Base-by-base conservation (phyloP, 2,888 invertebrate genomes). In the Danaus chrysippus region DNA sequence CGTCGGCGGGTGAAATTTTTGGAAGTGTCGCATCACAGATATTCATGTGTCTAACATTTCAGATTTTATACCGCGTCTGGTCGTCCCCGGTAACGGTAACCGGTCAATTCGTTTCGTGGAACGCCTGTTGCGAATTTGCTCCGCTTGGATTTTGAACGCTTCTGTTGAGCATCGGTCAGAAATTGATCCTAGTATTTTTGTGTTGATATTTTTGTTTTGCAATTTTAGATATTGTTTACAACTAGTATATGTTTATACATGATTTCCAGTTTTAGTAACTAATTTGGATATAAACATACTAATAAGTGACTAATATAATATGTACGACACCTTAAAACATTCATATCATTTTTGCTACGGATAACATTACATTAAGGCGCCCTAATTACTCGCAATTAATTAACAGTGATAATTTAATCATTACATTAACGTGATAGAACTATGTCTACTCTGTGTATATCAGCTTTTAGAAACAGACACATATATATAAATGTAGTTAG, bases 41-140 rank as follows among this genome's bases (percentile, higher is more conserved):
- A 68, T 71, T 68, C 69, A 60, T 64, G 67, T 71, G 58, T 69
- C 63, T 56, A 68, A 46, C 66, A 70, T 71, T 72, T 69, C 66
- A 63, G 62, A 65, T 70, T 71, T 71, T 75, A 71, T 71, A 73
- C 66, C 63, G 64, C 73, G 54, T 54, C 17, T 34, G 34, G 3
- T 34, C 19, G 41, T n/a, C n/a, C 34, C 60, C 69, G 70, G 76
- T 78, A 76, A 73, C 79, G 77, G 73, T 72, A 72, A 69, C 73
- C 73, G 76, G 78, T 82, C 81, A 79, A 80, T 84, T 85, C 77
- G 81, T 82, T 84, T 75, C 77, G 72, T 70, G 70, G 71, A 73
- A 75, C 76, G 78, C 81, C 79, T 63, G 67, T 65, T 68, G 65
- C 66, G 55, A 66, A 68, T 66, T 67, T 64, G 58, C 62, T 57